These are phyloP conservation scores for Pristionchus entomophagus DNA, from an alignment of 2,888 invertebrate genomes.

Conservation along the genomic window DNA sequence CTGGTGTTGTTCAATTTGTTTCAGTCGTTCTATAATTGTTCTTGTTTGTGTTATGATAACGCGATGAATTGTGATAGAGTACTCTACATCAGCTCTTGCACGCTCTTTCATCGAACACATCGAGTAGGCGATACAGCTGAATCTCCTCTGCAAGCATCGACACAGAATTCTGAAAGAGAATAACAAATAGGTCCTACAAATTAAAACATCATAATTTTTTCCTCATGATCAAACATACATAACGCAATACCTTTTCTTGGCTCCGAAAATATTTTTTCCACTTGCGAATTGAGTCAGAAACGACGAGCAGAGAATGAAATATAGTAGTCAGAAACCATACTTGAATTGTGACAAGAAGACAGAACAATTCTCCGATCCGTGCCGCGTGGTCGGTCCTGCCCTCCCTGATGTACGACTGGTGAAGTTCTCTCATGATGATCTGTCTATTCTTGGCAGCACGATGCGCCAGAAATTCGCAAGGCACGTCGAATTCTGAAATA, in stretches of 20 bases:
- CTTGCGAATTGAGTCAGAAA: too few species aligned
- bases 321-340: neutral
- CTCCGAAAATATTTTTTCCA: too few species aligned
- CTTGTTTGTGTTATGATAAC: too few species aligned
- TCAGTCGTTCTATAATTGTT: too few species aligned
- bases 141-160: neutral
- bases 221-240: too few species aligned
- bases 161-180: constrained; percentile 7
- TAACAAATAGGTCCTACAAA: too few species aligned
- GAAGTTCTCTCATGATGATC: constrained; percentile 2
- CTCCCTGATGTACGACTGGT: neutral
- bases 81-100: neutral
- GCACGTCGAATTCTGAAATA: neutral
- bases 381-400: neutral
- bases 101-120: neutral
- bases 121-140: neutral
- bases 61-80: too few species aligned
- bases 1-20: too few species aligned
- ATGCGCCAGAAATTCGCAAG: neutral
- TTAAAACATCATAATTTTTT: too few species aligned
- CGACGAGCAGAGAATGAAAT: neutral
- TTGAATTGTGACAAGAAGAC: neutral
- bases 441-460: neutral
- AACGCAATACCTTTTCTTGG: too few species aligned
- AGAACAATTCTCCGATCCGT: constrained; percentile 30